These are phyloP conservation scores for Lepus oiostolus DNA, from an alignment of 2,797 vertebrate genomes.

Conservation along the genomic window DNA sequence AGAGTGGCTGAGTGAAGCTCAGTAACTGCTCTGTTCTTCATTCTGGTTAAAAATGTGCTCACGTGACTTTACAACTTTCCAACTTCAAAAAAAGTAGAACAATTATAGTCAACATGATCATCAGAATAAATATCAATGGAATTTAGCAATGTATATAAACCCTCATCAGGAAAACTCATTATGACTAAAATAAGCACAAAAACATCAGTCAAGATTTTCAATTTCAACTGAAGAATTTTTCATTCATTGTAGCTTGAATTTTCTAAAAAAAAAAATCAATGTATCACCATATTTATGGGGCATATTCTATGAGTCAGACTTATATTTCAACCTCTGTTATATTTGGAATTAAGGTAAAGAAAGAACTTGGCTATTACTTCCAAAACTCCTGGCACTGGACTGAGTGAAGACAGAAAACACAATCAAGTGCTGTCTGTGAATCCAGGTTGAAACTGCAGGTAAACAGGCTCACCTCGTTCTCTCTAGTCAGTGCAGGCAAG, in stretches of 20 bases:
- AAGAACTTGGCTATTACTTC: background rate
- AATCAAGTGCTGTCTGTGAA: background rate
- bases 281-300: background rate
- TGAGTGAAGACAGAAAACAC: background rate
- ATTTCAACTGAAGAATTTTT: background rate
- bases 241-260: background rate
- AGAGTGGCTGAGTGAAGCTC: background rate
- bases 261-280: background rate
- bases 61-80: background rate
- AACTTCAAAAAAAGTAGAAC: background rate
- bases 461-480: background rate
- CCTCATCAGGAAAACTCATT: background rate
- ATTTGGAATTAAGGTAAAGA: conserved; percentile 10
- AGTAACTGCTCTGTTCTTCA: background rate
- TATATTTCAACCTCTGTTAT: background rate
- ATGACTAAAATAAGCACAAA: background rate
- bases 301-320: background rate
- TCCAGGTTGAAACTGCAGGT: background rate
- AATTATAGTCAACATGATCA: background rate
- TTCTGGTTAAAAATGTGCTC: background rate
- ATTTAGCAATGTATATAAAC: background rate
- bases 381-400: background rate
- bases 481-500: background rate
- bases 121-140: background rate
- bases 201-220: background rate